Percentiles rank a stretch among this genome's conserved stretches.
phyloP scores from a whole-genome alignment of 1,140 invertebrate genomes.

The Diorhabda sublineata region DNA sequence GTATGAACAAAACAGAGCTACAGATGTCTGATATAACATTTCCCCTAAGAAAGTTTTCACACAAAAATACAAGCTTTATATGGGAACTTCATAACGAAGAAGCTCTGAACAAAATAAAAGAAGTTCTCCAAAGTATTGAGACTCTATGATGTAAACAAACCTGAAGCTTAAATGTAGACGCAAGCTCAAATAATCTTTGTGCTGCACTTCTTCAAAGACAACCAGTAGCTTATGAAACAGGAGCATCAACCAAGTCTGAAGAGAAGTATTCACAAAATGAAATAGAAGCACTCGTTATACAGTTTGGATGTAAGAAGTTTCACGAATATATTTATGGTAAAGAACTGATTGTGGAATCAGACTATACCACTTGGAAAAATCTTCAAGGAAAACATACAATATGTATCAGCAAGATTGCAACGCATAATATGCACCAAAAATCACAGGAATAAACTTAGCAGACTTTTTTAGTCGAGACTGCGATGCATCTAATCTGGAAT shows the following conservation, averaged over 20 bases:
- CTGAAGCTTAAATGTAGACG: slow-evolving; percentile 19
- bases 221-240: slow-evolving; percentile 38
- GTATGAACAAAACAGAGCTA: too few relatives aligned
- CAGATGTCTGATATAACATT: too few relatives aligned
- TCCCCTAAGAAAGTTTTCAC: too few relatives aligned
- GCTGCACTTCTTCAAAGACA: slow-evolving; percentile 37
- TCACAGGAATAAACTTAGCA: too few relatives aligned
- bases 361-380: slow-evolving; percentile 43
- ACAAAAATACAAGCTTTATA: too few relatives aligned
- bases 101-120: too few relatives aligned
- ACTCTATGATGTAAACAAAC: slow-evolving; percentile 10
- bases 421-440: background rate
- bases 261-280: slow-evolving; percentile 42
- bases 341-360: slow-evolving; percentile 40
- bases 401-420: slow-evolving; percentile 43
- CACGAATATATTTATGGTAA: slow-evolving; percentile 37
- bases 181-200: slow-evolving; percentile 27
- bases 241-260: slow-evolving; percentile 40
- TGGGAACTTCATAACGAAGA: too few relatives aligned
- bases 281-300: slow-evolving; percentile 44
- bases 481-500: too few relatives aligned
- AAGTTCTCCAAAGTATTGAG: too few relatives aligned
- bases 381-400: slow-evolving; percentile 46
- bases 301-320: slow-evolving; percentile 30
- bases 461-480: too few relatives aligned